A percentile compares a stretch with the other conserved stretches of the same genome.
These are phyloP conservation scores for Limnephilus rhombicus DNA, from an alignment of 2,888 invertebrate genomes.

Conservation along the genomic window DNA sequence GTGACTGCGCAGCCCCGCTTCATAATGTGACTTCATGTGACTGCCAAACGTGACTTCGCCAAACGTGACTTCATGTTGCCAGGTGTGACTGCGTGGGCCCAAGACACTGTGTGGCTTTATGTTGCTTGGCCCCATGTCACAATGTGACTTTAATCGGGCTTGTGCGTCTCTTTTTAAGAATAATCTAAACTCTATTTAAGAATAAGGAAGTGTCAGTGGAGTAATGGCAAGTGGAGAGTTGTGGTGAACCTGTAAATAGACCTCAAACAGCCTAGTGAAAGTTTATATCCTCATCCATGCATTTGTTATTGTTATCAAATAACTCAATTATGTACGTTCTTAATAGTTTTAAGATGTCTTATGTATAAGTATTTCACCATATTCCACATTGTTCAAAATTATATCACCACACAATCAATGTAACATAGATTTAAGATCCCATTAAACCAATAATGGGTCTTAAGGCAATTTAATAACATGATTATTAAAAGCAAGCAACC, in stretches of 20 bases:
- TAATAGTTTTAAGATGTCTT: not conserved
- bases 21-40: too few species aligned
- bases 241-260: slow-evolving; percentile 43
- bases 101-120: not conserved
- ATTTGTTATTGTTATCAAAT: slow-evolving; percentile 22
- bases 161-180: not conserved
- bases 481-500: not conserved
- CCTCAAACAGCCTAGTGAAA: slow-evolving; percentile 34
- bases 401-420: not conserved
- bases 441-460: not conserved
- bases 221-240: not conserved
- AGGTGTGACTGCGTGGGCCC: not conserved
- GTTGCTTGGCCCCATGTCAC: not conserved
- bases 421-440: not conserved
- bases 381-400: not conserved
- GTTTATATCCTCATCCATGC: slow-evolving; percentile 12
- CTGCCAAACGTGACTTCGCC: too few species aligned
- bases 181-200: slow-evolving; percentile 30
- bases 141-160: not conserved
- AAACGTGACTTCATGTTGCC: too few species aligned
- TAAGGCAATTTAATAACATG: not conserved
- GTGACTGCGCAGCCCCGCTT: too few species aligned
- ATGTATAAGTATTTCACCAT: not conserved
- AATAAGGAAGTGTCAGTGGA: not conserved
- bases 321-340: slow-evolving; percentile 6